phyloP scores from a whole-genome alignment of 2,113 vertebrate genomes.

The Pavo muticus region DNA sequence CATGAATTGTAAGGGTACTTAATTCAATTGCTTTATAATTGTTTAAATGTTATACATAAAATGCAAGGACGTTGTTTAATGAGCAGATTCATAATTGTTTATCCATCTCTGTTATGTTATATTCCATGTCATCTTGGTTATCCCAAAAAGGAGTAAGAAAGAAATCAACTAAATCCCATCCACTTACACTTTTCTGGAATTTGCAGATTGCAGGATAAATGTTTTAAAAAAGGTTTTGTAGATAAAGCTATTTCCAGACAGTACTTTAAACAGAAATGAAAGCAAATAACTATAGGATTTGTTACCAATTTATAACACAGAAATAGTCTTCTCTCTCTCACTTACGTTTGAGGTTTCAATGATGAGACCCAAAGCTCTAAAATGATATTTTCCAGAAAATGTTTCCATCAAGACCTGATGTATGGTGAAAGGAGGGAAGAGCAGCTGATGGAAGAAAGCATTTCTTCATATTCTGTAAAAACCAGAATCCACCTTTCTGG shows the following conservation, averaged over 20 bases:
- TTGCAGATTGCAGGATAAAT: not conserved
- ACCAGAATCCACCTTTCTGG: not conserved
- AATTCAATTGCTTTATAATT: not conserved
- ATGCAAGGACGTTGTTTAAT: not conserved
- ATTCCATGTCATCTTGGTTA: not conserved
- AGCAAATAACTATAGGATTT: not conserved
- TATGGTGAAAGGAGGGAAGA: not conserved
- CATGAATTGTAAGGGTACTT: not conserved
- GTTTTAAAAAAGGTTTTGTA: not conserved
- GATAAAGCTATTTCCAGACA: not conserved
- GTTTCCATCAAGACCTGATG: not conserved
- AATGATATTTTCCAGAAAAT: not conserved
- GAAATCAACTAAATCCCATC: not conserved
- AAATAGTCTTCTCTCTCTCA: not conserved
- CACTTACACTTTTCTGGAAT: not conserved
- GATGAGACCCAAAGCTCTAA: not conserved
- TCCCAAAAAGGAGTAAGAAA: not conserved
- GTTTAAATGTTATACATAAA: not conserved
- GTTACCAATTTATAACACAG: not conserved
- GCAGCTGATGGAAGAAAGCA: not conserved
- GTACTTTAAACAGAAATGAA: not conserved
- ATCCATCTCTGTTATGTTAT: not conserved
- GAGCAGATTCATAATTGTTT: not conserved
- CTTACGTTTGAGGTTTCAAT: not conserved
- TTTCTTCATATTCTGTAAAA: not conserved